Conservation (phyloP, 1,140 invertebrate genomes). For the Lamellibrachia luymesi region DNA sequence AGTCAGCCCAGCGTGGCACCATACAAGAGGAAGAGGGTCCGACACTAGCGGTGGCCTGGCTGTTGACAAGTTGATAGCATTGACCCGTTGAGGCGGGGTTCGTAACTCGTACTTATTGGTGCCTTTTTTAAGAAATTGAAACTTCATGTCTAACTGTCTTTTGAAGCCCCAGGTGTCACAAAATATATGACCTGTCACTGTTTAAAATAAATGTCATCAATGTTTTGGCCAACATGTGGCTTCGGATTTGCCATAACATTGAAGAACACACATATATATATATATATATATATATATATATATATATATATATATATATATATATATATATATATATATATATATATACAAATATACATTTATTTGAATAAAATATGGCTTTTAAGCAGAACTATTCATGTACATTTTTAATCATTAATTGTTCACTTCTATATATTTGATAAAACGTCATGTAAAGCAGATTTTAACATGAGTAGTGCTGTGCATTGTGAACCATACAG, state of each 20-base stretch:
- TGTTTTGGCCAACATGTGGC: not conserved
- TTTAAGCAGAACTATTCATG: not conserved
- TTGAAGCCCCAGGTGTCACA: too few relatives aligned
- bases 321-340: slow-evolving; percentile 14
- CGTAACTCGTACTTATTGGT: too few relatives aligned
- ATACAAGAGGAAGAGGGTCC: too few relatives aligned
- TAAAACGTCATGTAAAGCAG: not conserved
- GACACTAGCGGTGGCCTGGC: too few relatives aligned
- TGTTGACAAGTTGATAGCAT: too few relatives aligned
- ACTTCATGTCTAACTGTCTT: too few relatives aligned
- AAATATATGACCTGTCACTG: too few relatives aligned
- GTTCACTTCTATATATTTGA: not conserved
- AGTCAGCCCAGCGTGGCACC: too few relatives aligned
- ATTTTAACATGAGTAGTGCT: not conserved
- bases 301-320: slow-evolving; percentile 18
- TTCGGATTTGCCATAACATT: too few relatives aligned
- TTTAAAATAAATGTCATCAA: too few relatives aligned
- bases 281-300: not conserved
- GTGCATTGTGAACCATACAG: not conserved
- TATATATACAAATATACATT: slow-evolving; percentile 18
- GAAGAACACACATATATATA: not conserved
- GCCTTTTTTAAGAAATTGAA: too few relatives aligned
- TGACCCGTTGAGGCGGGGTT: too few relatives aligned
- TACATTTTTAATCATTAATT: not conserved
- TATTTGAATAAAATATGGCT: slow-evolving; percentile 5